Percentiles rank a stretch among this genome's conserved stretches.
Conservation (phyloP, 2,113 vertebrate species). For the Chamaea fasciata region DNA sequence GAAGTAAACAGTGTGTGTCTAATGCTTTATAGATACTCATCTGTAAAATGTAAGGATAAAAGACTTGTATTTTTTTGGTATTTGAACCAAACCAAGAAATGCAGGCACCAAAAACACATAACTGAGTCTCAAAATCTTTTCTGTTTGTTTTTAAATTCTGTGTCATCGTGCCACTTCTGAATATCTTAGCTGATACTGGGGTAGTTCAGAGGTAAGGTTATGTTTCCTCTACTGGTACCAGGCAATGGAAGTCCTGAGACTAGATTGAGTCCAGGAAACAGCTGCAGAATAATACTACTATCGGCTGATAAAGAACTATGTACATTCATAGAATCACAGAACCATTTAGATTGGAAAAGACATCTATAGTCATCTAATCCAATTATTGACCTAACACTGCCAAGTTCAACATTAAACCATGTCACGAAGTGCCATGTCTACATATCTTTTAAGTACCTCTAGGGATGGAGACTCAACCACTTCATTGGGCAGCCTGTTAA, state of each 20-base stretch:
- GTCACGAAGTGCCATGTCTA: not conserved
- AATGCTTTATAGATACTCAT: slow-evolving; percentile 48
- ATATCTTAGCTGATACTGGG: not conserved
- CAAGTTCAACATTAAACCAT: not conserved
- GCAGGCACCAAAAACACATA: not conserved
- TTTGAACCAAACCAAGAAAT: not conserved
- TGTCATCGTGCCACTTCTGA: not conserved
- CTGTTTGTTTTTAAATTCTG: not conserved
- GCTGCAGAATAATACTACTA: not conserved
- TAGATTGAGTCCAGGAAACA: not conserved
- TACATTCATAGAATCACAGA: not conserved
- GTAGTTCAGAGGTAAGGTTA: not conserved
- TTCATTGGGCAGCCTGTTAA: not conserved
- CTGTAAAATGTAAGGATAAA: slow-evolving; percentile 14
- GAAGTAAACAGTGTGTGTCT: slow-evolving; percentile 50
- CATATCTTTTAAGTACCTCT: not conserved
- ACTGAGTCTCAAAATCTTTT: not conserved
- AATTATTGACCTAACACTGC: not conserved
- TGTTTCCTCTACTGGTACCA: not conserved
- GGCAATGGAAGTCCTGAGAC: not conserved
- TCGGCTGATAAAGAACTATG: not conserved
- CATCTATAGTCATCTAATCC: not conserved
- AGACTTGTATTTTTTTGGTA: not conserved
- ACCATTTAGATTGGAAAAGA: not conserved
- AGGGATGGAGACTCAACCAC: no score